A percentile compares a stretch with the other conserved stretches of the same genome.
phyloP scores from a whole-genome alignment of 2,113 vertebrate genomes.

The Ancistrus triradiatus region DNA sequence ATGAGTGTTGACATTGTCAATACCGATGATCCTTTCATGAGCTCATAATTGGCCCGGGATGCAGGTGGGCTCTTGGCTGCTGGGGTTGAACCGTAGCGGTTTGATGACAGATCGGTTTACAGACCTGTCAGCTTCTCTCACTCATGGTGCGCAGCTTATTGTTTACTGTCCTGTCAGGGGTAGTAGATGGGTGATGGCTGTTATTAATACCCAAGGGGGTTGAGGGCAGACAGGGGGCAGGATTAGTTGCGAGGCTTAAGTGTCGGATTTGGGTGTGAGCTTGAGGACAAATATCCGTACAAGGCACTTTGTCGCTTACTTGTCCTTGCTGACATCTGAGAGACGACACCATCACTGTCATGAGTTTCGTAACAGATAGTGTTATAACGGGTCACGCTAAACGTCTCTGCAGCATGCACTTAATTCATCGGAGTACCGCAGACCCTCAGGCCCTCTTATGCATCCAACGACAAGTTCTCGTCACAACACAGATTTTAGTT shows the following conservation, averaged over 20 bases:
- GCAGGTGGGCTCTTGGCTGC: slow-evolving; percentile 12
- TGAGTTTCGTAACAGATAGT: neutral
- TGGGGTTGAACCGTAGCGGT: slow-evolving; percentile 4
- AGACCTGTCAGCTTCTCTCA: slow-evolving; percentile 25
- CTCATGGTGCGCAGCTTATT: neutral
- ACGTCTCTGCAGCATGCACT: neutral
- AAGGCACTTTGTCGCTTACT: slow-evolving; percentile 24
- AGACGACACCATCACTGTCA: neutral
- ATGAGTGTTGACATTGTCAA: slow-evolving; percentile 41
- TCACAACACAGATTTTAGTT: too few relatives aligned
- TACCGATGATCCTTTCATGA: slow-evolving; percentile 21
- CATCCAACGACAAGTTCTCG: too few relatives aligned
- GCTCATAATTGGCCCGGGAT: slow-evolving; percentile 32
- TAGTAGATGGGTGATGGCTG: slow-evolving; percentile 16
- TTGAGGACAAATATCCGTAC: slow-evolving; percentile 36
- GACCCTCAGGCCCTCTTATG: too few relatives aligned
- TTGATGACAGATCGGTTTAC: slow-evolving; percentile 29
- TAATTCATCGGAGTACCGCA: too few relatives aligned
- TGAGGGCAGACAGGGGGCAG: slow-evolving; percentile 24
- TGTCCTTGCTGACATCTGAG: slow-evolving; percentile 24
- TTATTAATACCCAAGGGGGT: slow-evolving; percentile 39
- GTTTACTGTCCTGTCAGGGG: slow-evolving; percentile 27
- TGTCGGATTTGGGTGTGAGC: slow-evolving; percentile 16
- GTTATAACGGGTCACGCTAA: neutral
- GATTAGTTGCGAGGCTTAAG: slow-evolving; percentile 36